Conservation (phyloP, 2,888 invertebrate genomes). For the Tenthredo distinguenda region DNA sequence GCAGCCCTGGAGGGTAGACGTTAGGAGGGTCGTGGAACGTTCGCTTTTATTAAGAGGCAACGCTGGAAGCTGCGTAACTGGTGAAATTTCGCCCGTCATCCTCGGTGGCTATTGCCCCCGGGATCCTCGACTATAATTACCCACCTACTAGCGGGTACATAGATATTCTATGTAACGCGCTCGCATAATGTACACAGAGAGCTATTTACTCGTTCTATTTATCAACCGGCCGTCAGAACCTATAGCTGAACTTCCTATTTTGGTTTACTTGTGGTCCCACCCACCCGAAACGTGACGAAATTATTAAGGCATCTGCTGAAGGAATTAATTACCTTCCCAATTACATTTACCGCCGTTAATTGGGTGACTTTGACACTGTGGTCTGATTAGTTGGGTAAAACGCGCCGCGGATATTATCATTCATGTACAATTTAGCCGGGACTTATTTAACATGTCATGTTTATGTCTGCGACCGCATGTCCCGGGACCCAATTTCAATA, state of each 20-base stretch:
- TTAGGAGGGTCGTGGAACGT: slow-evolving; percentile 35
- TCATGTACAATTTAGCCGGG: background rate
- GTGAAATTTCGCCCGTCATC: slow-evolving; percentile 27
- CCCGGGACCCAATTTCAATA: background rate
- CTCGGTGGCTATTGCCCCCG: slow-evolving; percentile 16
- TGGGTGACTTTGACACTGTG: slow-evolving; percentile 15
- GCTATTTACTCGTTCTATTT: slow-evolving; percentile 8
- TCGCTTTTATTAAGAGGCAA: slow-evolving; percentile 45
- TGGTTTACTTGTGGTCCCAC: slow-evolving; percentile 13
- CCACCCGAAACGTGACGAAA: slow-evolving; percentile 21
- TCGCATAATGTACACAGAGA: background rate
- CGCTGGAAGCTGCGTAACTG: slow-evolving; percentile 4
- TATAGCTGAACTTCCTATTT: slow-evolving; percentile 8
- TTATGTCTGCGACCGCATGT: background rate
- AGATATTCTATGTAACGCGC: background rate
- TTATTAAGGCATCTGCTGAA: slow-evolving; percentile 26
- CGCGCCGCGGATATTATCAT: background rate
- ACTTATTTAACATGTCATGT: background rate
- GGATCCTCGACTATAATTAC: slow-evolving; percentile 40
- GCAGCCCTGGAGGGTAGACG: slow-evolving; percentile 31
- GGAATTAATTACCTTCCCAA: slow-evolving; percentile 26
- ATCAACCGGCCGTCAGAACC: slow-evolving; percentile 27
- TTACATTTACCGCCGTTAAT: slow-evolving; percentile 28
- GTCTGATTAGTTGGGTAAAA: slow-evolving; percentile 19
- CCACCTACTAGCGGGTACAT: background rate